Conservation (phyloP, 2,113 vertebrate genomes). For the Formicarius rufipectus region DNA sequence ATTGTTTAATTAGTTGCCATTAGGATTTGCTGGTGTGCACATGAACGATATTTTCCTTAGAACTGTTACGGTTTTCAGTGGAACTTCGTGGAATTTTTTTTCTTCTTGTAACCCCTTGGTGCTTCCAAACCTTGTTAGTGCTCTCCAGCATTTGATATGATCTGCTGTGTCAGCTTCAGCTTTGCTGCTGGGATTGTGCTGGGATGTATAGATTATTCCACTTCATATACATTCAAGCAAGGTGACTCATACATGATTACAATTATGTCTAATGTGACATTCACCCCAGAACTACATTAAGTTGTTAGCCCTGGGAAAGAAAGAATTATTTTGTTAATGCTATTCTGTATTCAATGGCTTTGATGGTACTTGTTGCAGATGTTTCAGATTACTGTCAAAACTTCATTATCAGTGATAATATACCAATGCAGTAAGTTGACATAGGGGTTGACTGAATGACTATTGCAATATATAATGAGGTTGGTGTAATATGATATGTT, state of each 20-base stretch:
- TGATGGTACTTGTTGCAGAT: constrained; percentile 57
- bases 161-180: neutral
- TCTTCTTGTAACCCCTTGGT: neutral
- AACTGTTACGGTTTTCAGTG: neutral
- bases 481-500: constrained; percentile 41
- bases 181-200: neutral
- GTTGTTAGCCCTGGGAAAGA: constrained; percentile 27
- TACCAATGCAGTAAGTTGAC: constrained; percentile 58
- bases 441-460: constrained; percentile 48
- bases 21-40: neutral
- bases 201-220: neutral
- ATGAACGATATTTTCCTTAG: neutral
- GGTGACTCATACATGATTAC: neutral
- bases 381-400: constrained; percentile 71
- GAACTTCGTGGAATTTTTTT: neutral
- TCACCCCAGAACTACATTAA: constrained; percentile 28
- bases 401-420: constrained; percentile 63
- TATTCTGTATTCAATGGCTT: constrained; percentile 14
- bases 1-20: neutral
- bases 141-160: neutral
- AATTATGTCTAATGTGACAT: constrained; percentile 10
- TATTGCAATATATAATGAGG: constrained; percentile 60
- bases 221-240: neutral
- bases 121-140: neutral
- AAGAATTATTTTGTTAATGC: constrained; percentile 4